A percentile compares a stretch with the other conserved stretches of the same genome.
Evolutionary conservation across 2,113 vertebrate species (phyloP).

Genomic region (Elachura formosa): DNA sequence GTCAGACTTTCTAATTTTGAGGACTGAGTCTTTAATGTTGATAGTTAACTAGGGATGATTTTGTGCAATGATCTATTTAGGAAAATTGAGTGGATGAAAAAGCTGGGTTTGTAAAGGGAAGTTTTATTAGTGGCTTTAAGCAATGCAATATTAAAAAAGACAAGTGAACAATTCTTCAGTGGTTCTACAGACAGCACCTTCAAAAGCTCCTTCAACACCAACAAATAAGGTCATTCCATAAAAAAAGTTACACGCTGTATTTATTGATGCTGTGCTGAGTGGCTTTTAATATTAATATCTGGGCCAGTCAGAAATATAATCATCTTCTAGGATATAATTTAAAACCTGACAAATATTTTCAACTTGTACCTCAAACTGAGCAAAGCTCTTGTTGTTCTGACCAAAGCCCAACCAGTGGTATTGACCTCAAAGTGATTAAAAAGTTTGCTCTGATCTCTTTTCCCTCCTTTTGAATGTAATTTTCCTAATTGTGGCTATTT

Average conservation of each 20-base stretch:
- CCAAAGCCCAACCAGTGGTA: neutral
- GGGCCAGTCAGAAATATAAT: neutral
- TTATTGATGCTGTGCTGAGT: neutral
- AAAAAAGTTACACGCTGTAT: neutral
- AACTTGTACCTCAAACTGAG: neutral
- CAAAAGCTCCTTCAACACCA: neutral
- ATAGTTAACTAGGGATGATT: neutral
- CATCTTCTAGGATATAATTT: neutral
- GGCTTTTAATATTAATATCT: neutral
- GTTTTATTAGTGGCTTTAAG: neutral
- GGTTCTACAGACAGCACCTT: neutral
- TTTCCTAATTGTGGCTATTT: conserved; percentile 29
- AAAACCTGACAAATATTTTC: neutral
- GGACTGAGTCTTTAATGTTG: neutral
- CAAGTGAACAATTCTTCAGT: neutral
- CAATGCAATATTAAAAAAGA: neutral
- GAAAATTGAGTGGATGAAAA: neutral
- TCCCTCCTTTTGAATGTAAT: neutral
- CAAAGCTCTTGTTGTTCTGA: neutral
- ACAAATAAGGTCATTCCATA: neutral
- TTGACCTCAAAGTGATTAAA: neutral
- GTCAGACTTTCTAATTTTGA: neutral
- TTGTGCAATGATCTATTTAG: neutral
- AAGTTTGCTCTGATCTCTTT: neutral
- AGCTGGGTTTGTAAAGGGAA: neutral